Conservation (phyloP, 2,113 vertebrate genomes). For the Bubo blakistoni region DNA sequence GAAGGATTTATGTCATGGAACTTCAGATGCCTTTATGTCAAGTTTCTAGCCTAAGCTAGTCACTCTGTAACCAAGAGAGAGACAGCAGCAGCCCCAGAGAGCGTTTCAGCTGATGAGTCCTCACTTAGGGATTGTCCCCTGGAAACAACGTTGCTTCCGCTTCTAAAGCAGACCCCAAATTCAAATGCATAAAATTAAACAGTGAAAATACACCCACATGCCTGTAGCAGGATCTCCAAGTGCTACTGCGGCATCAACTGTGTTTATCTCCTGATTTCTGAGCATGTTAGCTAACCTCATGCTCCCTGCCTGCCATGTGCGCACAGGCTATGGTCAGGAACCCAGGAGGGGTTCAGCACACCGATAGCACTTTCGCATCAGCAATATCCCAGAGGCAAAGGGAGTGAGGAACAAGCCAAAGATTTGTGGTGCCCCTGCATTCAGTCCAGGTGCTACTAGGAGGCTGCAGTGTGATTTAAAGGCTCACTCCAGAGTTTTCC, state of each 20-base stretch:
- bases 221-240: not conserved
- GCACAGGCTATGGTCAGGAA: not conserved
- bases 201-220: not conserved
- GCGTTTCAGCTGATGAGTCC: not conserved
- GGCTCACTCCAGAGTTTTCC: not conserved
- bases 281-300: not conserved
- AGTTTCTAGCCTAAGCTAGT: not conserved
- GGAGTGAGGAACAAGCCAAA: not conserved
- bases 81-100: not conserved
- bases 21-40: not conserved
- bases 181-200: not conserved
- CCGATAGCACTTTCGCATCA: not conserved
- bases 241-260: not conserved
- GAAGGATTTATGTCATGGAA: not conserved
- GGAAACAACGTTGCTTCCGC: not conserved
- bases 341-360: not conserved
- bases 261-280: not conserved
- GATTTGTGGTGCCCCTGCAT: not conserved
- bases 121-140: not conserved
- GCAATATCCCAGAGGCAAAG: not conserved
- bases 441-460: not conserved
- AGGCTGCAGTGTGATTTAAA: not conserved
- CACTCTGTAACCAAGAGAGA: not conserved
- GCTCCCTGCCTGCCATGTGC: not conserved
- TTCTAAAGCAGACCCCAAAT: not conserved